phyloP scores from a whole-genome alignment of 2,113 vertebrate genomes.

The Cololabis saira region DNA sequence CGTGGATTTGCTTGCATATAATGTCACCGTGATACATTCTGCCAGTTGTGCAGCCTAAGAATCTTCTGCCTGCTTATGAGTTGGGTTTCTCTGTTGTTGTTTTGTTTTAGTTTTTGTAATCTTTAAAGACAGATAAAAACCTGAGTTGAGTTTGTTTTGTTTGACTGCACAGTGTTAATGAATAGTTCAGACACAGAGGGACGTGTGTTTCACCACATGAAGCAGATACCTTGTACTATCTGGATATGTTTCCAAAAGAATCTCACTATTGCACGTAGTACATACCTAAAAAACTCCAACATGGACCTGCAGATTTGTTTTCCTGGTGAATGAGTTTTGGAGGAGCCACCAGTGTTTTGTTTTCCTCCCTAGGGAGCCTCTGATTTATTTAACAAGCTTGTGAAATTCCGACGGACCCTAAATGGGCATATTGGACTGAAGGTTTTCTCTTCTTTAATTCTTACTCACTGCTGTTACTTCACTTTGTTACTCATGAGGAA shows the following conservation, averaged over 20 bases:
- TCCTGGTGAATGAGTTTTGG: constrained; percentile 68
- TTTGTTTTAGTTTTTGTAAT: neutral
- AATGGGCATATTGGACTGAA: constrained; percentile 73
- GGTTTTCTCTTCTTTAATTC: constrained; percentile 44
- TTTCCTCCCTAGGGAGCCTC: constrained; percentile 75
- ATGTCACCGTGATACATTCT: too few species aligned
- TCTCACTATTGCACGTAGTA: constrained; percentile 5
- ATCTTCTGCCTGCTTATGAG: neutral
- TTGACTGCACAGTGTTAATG: neutral
- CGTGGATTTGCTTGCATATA: too few species aligned
- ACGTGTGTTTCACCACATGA: constrained; percentile 3
- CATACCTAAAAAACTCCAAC: constrained; percentile 46
- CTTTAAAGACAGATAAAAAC: constrained; percentile 3
- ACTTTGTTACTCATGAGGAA: constrained; percentile 53
- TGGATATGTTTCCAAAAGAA: neutral
- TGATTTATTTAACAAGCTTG: constrained; percentile 78
- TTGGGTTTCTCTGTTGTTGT: too few species aligned
- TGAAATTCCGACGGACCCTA: constrained; percentile 77
- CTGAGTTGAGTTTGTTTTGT: neutral
- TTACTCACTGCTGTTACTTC: constrained; percentile 35
- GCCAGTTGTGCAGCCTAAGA: too few species aligned
- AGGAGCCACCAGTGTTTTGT: constrained; percentile 73
- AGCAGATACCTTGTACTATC: neutral
- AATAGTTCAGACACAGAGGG: neutral
- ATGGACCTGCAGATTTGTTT: constrained; percentile 70